Base-by-base conservation (phyloP, 2,888 invertebrate genomes). In the Pardosa pseudoannulata region DNA sequence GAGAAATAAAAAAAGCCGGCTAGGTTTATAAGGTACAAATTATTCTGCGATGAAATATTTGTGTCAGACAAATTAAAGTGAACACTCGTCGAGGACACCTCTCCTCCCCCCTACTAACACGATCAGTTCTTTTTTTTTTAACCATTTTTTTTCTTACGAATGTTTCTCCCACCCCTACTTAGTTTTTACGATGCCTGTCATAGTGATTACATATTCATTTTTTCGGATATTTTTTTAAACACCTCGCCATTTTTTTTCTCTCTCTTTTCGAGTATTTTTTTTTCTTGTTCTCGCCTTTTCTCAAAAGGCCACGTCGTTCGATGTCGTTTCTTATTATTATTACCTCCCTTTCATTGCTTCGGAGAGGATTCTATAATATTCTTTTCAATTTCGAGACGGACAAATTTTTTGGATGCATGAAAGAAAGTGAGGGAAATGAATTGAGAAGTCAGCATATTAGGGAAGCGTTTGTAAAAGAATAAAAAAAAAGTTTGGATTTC, bases 1-100 rank as follows among this genome's bases (percentile, higher is more conserved):
- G 28, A 29, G 50, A 72, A 71, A 31, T n/a, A 76, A 83, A 85
- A 85, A 78, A n/a, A n/a, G n/a, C 32, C 62, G 36, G 41, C 19
- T 19, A 36, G 64, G 74, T 81, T 81, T 81, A 81, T 85, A 85
- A 85, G 65, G 67, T 78, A 85, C 83, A 85, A 85, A 85, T 85
- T 85, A 85, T 73, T 27, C 73, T 27, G 31, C 50, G 83, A 85
- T 83, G 76, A 83, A 83, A 83, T 85, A 78, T 71, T 85, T 78
- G 78, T 85, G 83, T 78, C 67, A 78, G 50, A 31, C 78, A 85
- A 85, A 85, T 85, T 85, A 85, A 85, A 78, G 78, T 36, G 56
- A 64, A 36, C 71, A 85, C 64, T 72, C 56, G 19, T 23, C 23
- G 16, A 56, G n/a, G n/a, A n/a, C n/a, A 36, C 36, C 6, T 36